These are phyloP conservation scores for Melanostigma gelatinosum DNA, from an alignment of 2,113 vertebrate genomes.

Conservation along the genomic window DNA sequence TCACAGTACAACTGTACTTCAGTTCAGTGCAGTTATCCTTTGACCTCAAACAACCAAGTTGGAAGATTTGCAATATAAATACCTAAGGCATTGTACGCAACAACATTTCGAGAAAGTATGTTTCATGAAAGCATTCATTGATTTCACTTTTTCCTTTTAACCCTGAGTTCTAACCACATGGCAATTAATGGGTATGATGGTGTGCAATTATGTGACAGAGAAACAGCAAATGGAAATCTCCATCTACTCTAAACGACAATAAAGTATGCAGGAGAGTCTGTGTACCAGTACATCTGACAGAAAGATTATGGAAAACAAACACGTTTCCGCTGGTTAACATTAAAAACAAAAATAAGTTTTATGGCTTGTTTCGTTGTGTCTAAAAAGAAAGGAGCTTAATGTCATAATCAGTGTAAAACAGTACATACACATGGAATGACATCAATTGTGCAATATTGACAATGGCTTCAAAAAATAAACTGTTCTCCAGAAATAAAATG, in stretches of 20 bases:
- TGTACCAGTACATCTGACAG: not conserved
- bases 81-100: conserved; percentile 50
- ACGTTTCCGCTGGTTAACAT: conserved; percentile 6
- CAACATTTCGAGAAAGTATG: conserved; percentile 49
- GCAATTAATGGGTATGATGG: conserved; percentile 25
- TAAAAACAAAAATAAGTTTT: conserved; percentile 39
- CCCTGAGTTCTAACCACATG: conserved; percentile 78
- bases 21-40: conserved; percentile 30
- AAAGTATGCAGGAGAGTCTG: conserved; percentile 5
- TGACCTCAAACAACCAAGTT: conserved; percentile 21
- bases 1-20: conserved; percentile 45
- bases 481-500: conserved; percentile 21
- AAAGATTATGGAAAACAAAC: conserved; percentile 4
- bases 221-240: conserved; percentile 19
- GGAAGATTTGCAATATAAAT: conserved; percentile 38
- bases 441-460: conserved; percentile 55
- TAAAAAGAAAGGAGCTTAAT: conserved; percentile 21
- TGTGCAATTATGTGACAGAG: conserved; percentile 55
- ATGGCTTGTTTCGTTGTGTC: conserved; percentile 63
- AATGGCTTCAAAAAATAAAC: conserved; percentile 36
- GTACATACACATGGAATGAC: conserved; percentile 67
- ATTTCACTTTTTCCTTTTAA: conserved; percentile 54
- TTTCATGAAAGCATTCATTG: conserved; percentile 54
- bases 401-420: conserved; percentile 54
- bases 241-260: not conserved